A percentile compares a stretch with the other conserved stretches of the same genome.
phyloP scores from a whole-genome alignment of 64 coral and sea anemone genomes.

The Porites lutea region DNA sequence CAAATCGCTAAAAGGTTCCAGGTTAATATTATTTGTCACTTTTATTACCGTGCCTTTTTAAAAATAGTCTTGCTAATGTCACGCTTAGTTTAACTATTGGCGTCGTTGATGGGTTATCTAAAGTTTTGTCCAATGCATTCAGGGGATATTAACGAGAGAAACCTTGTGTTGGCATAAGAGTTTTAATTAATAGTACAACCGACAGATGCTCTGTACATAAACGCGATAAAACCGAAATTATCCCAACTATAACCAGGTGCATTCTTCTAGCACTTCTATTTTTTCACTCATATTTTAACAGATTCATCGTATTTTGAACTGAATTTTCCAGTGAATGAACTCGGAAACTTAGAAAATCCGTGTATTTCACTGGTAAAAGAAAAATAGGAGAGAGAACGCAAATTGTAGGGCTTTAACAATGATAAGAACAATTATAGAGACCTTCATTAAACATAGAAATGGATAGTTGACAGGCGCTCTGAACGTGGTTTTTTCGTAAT shows the following conservation, averaged over 20 bases:
- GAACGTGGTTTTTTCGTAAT: background rate
- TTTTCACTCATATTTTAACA: too few species aligned
- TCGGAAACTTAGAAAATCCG: background rate
- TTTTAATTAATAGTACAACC: constrained; percentile 28
- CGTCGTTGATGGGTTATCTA: too few species aligned
- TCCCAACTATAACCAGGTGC: background rate
- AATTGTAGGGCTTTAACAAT: background rate
- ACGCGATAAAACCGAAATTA: background rate
- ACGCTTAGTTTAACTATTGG: too few species aligned
- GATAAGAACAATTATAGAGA: background rate
- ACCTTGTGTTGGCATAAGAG: background rate
- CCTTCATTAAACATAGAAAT: background rate
- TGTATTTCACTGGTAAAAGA: background rate
- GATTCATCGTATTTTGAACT: background rate
- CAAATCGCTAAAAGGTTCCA: too few species aligned
- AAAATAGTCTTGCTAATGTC: too few species aligned
- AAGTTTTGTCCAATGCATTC: background rate
- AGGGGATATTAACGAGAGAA: background rate
- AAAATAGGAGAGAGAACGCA: background rate
- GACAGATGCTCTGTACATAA: background rate
- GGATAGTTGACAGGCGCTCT: too few species aligned
- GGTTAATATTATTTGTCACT: too few species aligned
- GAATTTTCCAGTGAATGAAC: background rate
- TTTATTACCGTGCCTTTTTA: too few species aligned
- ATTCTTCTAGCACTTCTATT: background rate